Base-by-base conservation (phyloP, 64 coral and sea anemone genomes). In the Acropora tenuis region DNA sequence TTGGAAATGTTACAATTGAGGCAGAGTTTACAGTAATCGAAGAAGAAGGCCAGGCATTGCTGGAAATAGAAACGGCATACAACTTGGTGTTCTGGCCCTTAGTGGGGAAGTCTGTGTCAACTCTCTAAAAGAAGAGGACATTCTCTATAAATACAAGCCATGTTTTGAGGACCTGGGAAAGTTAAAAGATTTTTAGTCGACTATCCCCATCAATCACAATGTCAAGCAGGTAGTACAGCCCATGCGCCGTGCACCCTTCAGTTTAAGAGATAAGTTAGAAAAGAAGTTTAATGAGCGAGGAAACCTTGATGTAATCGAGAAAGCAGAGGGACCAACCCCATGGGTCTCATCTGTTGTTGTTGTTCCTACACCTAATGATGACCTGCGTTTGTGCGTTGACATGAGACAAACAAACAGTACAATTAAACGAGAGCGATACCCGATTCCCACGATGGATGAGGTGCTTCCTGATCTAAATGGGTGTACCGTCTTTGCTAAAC, bases 111-210 rank as follows among this genome's bases (percentile, higher is more conserved):
- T 86, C 42, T 9, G 43, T 6, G 59, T 87, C 12, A 87, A 87
- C 44, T 0, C 47, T 58, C 50, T 89, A 10, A 55, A 6, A 17
- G 74, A 89, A 43, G 48, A 89, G n/a, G 18, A 75, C 10, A 58
- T 77, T 9, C 16, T 78, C 43, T 17, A 58, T 2, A 75, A 89
- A 17, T 89, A 76, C 87, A 89, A 89, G 18, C 44, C 69, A 53
- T 60, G 74, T 59, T 89, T 89, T 42, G 52, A 55, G 48, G 87
- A 75, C 5, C 46, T 89, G 49, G 87, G 87, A 66, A 89, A 89
- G 16, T 43, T 89, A 6, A 89, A 77, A 42, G 87, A 89, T 78
- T 89, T 77, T 49, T 8, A 78, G 58, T 13, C 58, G 55, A 60
- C 76, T n/a, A 41, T 89, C 11, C 87, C 47, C 43, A 55, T 30